These are phyloP conservation scores for Amphimallon solstitiale DNA, from an alignment of 2,888 invertebrate genomes.

Conservation along the genomic window DNA sequence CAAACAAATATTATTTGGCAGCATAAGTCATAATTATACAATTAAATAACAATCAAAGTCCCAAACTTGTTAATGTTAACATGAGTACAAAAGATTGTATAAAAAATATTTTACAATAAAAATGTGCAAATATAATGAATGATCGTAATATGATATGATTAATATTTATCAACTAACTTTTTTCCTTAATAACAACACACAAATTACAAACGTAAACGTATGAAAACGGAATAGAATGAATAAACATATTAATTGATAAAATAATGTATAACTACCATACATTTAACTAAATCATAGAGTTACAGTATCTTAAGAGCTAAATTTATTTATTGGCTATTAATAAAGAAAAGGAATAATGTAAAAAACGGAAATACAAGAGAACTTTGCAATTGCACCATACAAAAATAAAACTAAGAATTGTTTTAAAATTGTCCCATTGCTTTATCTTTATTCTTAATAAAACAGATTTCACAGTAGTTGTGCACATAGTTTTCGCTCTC, in stretches of 20 bases:
- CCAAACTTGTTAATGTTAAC: not conserved
- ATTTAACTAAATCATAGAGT: not conserved
- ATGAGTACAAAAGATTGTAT: not conserved
- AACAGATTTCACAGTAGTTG: conserved; percentile 49
- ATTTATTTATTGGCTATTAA: conserved; percentile 24
- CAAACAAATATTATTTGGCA: no score
- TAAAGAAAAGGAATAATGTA: conserved; percentile 31
- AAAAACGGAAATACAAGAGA: conserved; percentile 23
- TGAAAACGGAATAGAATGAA: conserved; percentile 8
- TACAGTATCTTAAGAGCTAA: conserved; percentile 30
- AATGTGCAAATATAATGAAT: conserved; percentile 28
- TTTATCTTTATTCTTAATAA: conserved; percentile 16
- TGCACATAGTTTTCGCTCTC: conserved; percentile 48
- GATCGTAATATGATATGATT: conserved; percentile 26
- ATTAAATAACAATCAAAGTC: conserved; percentile 5
- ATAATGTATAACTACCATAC: conserved; percentile 15
- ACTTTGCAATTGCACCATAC: conserved; percentile 44
- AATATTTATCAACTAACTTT: conserved; percentile 19
- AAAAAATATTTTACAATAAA: conserved; percentile 11
- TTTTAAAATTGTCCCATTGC: conserved; percentile 27
- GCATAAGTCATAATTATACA: no score
- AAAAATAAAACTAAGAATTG: conserved; percentile 45
- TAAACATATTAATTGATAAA: conserved; percentile 8
- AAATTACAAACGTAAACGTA: conserved; percentile 17
- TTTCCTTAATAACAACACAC: conserved; percentile 12